Percentiles rank a stretch among this genome's conserved stretches.
phyloP scores from a whole-genome alignment of 2,888 invertebrate species.

The Synergus laeviventris region DNA sequence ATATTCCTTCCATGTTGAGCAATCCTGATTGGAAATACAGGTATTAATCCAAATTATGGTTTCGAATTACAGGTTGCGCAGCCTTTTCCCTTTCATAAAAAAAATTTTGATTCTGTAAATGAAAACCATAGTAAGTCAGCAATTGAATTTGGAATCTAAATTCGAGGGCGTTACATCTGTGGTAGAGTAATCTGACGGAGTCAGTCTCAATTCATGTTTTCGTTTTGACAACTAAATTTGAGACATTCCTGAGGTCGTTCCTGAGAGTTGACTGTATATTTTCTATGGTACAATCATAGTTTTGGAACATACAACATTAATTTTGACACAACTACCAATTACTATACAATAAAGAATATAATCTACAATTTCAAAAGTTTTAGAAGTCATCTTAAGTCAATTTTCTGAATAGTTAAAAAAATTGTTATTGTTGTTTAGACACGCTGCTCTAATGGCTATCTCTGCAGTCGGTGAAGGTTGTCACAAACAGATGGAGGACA shows the following conservation, averaged over 20 bases:
- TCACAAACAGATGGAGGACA: constrained; percentile 97
- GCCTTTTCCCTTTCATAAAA: no score
- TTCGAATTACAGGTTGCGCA: not conserved
- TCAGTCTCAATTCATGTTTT: constrained; percentile 54
- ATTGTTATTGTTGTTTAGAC: constrained; percentile 76
- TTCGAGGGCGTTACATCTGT: constrained; percentile 69
- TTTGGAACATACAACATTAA: constrained; percentile 55
- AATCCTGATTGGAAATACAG: constrained; percentile 90
- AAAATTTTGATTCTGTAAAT: not conserved
- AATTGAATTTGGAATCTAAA: constrained; percentile 55
- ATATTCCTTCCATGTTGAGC: constrained; percentile 91
- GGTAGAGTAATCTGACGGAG: constrained; percentile 62
- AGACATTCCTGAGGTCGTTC: constrained; percentile 56
- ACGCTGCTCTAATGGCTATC: constrained; percentile 98
- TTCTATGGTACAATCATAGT: constrained; percentile 57
- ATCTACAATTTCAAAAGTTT: not conserved
- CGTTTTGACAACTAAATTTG: constrained; percentile 58
- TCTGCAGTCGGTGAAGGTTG: constrained; percentile 99
- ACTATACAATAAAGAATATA: not conserved
- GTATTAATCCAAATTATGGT: constrained; percentile 57
- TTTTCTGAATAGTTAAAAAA: no score
- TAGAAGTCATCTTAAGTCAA: not conserved
- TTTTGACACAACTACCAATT: not conserved
- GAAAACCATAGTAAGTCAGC: constrained; percentile 67
- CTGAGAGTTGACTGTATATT: constrained; percentile 59